Base-by-base conservation (phyloP, 37 sponge, comb jelly and placozoan species). In the Ianthella basta region DNA sequence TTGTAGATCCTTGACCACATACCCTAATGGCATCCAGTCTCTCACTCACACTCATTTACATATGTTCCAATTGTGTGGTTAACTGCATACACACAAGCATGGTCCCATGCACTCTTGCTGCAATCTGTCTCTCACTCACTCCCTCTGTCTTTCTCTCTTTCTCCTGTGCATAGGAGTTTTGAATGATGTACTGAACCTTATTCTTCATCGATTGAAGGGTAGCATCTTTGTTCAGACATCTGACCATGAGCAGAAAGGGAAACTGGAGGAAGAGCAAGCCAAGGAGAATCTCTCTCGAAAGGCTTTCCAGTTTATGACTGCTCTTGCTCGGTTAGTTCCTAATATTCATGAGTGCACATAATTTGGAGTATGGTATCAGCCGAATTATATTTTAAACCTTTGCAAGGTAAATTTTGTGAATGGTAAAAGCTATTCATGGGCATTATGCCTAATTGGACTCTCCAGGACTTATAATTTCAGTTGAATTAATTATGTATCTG, bases 121-220 rank as follows among this genome's bases (percentile, higher is more conserved):
- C n/a, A n/a, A n/a, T n/a, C n/a, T n/a, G n/a, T n/a, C n/a, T n/a
- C 8, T 21, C 53, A 55, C 1, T 56, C 4, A 29, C 27, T 56
- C 14, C 18, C 21, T 25, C 59, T 34, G 6, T 21, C 35, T 34
- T 16, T 20, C 21, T 12, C 60, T 32, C 37, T 23, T 2, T 36
- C 5, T 60, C 10, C 10, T 33, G 27, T 20, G 23, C 18, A 33
- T 18, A 83, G 83, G 83, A 59, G 69, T 83, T 15, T 38, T 83
- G 32, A 64, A 38, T 39, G 83, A 67, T 83, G 83, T 83, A 24
- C 25, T 83, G 24, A 41, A 83, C 20, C 41, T 59, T 39, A 69
- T 83, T n/a, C 37, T 66, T 16, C 50, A 41, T 39, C 40, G 67
- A 18, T 29, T 29, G 12, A 39, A 4, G 0, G 82, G 63, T 0